Base-by-base conservation (phyloP, 2,888 invertebrate species). In the Drosophila testacea region DNA sequence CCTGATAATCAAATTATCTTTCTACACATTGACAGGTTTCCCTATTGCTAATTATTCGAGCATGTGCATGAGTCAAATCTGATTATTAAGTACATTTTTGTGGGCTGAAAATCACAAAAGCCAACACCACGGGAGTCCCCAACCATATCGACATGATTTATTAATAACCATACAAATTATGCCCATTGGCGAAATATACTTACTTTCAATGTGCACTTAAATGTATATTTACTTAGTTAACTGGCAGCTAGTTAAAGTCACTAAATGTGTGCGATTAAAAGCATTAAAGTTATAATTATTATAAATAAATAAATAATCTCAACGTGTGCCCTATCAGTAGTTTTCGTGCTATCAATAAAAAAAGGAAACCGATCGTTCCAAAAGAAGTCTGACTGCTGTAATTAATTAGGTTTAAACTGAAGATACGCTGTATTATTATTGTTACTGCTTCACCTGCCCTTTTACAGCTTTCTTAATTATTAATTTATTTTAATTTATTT, bases 51-150 rank as follows among this genome's bases (percentile, higher is more conserved):
- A 51, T 46, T 39, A 34, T 34, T 11, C 10, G 10, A 6, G 34
- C 6, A 6, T 16, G 16, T 11, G 9, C 39, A 48, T 77, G 61
- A 66, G 27, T 77, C 73, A 78, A 63, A 47, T 34, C 2, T 16
- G 11, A 54, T 59, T 55, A 62, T 66, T 57, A 32, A 6, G 7
- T 34, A 6, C 9, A 47, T 7, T 55, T 38, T 54, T 41, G 42
- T 32, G n/a, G 39, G 50, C 11, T 32, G 4, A 16, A 46, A 54
- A 60, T 44, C n/a, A 16, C 47, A 42, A 39, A 42, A 62, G 6
- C 34, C 42, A 44, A 13, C 34, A n/a, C 38, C 1, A 9, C 30
- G 87, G 81, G 84, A 73, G 57, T 87, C 84, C 81, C 88, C 52
- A 42, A 6, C 11, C 28, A 47, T 63, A 73, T 70, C 57, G 13